Percentiles rank a stretch among this genome's conserved stretches.
Evolutionary conservation across 2,888 invertebrate genomes (phyloP).

Genomic region (Minunthozetes semirufus): DNA sequence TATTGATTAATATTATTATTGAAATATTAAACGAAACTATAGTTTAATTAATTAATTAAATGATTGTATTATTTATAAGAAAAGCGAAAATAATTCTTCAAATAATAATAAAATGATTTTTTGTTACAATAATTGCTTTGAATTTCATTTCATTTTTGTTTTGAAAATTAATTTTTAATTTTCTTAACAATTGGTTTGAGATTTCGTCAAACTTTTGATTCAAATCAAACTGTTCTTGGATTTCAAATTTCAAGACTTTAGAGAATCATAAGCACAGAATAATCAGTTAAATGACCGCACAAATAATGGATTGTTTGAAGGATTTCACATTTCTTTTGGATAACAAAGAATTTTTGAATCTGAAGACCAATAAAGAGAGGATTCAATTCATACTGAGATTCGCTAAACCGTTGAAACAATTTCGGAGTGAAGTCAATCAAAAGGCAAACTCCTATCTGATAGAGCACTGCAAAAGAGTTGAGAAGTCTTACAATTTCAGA

Average conservation of each 20-base stretch:
- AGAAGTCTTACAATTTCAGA: not conserved
- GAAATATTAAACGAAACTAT: not conserved
- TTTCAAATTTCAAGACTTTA: too few species aligned
- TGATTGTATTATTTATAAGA: too few species aligned
- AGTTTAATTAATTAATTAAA: not conserved
- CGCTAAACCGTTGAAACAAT: not conserved
- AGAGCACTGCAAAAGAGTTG: not conserved
- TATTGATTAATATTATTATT: not conserved
- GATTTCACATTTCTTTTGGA: not conserved
- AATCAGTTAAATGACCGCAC: not conserved
- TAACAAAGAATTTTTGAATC: not conserved
- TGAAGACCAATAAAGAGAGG: not conserved
- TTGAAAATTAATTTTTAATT: too few species aligned
- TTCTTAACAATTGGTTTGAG: too few species aligned
- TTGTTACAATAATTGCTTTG: too few species aligned
- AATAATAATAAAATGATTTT: too few species aligned
- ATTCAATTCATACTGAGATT: not conserved
- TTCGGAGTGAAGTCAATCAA: not conserved
- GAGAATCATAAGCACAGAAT: not conserved
- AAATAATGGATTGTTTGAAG: not conserved
- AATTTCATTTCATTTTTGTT: too few species aligned
- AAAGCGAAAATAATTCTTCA: too few species aligned
- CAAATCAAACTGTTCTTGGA: too few species aligned
- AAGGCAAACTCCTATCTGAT: not conserved
- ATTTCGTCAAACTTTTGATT: too few species aligned